Evolutionary conservation across 37 sponge, comb jelly and placozoan species (phyloP), one percentile per base, ranked within the genome.

Genomic region (Ephydatia muelleri): DNA sequence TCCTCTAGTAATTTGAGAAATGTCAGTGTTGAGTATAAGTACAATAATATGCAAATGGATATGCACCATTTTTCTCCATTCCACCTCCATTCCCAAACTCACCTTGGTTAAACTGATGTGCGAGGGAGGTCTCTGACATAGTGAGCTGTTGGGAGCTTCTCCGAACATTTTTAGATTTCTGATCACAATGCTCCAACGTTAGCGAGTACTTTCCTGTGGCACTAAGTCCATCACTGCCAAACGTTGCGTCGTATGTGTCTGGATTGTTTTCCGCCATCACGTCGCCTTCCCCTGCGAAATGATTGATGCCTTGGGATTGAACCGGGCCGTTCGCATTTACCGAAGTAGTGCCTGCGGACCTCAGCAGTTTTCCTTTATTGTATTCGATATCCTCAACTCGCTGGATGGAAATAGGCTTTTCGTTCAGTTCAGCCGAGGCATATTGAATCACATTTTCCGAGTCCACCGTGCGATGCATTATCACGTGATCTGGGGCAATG

Each of bases 401-500:
- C 57, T 57, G 57, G 57, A 57, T 57, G 16, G 57, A 57, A 57
- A 57, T 57, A 57, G 57, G 57, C 57, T 57, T 57, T 57, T 11
- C 57, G 19, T 11, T 57, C 57, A 57, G 57, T 57, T 57, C 57
- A 21, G 19, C 16, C 1, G 57, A 57, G 16, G 57, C 57, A 57
- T 57, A 57, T 14, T 5, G 12, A 19, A 57, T 57, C 14, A 57
- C 57, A 57, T 14, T 57, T 11, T 57, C 57, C 19, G 57, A 57
- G 57, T 57, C 57, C 57, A 57, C 57, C 57, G 57, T 57, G 57
- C 57, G 57, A 57, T 57, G 57, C 57, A 57, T 57, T 57, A 57
- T 57, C 57, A 57, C 57, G 16, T 57, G 57, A 57, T 57, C 57
- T 57, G 57, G 57, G 6, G 57, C 6, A 57, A 57, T 57, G 19